Base-by-base conservation (phyloP, 2,888 invertebrate genomes). In the Dasysyrphus tricinctus region DNA sequence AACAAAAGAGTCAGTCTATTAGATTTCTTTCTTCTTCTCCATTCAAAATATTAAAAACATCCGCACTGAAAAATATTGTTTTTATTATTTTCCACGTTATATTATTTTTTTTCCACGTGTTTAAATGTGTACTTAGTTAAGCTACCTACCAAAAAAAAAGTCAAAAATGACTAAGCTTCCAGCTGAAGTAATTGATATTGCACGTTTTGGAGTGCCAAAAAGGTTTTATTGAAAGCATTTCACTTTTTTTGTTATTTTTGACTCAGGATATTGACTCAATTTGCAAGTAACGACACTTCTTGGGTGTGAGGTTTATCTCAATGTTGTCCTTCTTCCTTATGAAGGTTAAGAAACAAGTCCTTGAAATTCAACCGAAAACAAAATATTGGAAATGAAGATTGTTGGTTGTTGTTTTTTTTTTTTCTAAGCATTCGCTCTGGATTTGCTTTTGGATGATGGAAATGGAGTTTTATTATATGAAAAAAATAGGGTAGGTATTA, bases 211-310 rank as follows among this genome's bases (percentile, higher is more conserved):
- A 69, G 32, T 57, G 57, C 49, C 59, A 78, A 70, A 70, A 61
- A 61, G 14, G 59, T 78, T 78, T 70, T 59, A 77, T 77, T 67
- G 57, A 51, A 49, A 59, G 16, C 37, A 59, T 59, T 51, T 49
- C 16, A 19, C 24, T 19, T 44, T n/a, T 61, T n/a, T n/a, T n/a
- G 1, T 24, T 24, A 24, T 24, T 24, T 24, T 24, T 24, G 24
- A 2, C 54, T 19, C 70, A 70, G 61, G 61, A 70, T 78, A 78
- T 78, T 78, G 61, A 78, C 54, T 78, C 78, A 63, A 70, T 78
- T 78, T 78, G 70, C 54, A 24, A 61, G 70, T 42, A 54, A 61
- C 39, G 54, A 24, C 44, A 51, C 19, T 24, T 24, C 24, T 16
- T 4, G 61, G 61, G 51, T 16, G 32, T 77, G 61, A 24, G 24